Evolutionary conservation across 2,888 invertebrate species (phyloP), one percentile per base, ranked within the genome.

Genomic region (Nemoura dubitans): DNA sequence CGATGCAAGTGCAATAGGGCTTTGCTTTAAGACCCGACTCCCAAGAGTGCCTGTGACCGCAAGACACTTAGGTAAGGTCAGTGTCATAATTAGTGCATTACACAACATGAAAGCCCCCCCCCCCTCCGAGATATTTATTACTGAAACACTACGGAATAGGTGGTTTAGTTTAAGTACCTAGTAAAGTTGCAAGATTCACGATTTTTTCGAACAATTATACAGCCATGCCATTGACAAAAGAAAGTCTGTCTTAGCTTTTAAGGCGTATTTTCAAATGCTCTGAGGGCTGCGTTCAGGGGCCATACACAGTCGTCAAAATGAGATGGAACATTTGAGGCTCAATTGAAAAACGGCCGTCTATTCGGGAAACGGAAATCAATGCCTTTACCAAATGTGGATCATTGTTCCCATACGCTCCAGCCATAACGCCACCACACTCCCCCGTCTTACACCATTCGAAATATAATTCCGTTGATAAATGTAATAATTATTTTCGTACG

Each of bases 1-100:
- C 43, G 28, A 26, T 76, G 86, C 86, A n/a, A 86, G 30, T 81
- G 82, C 82, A 82, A 82, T 27, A 25, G 86, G 86, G 81, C 82
- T 86, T 81, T 82, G 82, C 29, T 26, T 43, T 86, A 86, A 86
- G 86, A 59, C 84, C 86, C 86, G 81, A 21, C 59, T 59, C 59
- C 59, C 59, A 59, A 16, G 59, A 82, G 81, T 82, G 82, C 86
- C 30, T 86, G 29, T 59, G 87, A 87, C 87, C 87, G 42, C 77
- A 84, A 76, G 83, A 86, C 83, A 83, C 77, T 85, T 83, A 77
- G 87, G 86, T 29, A 81, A 87, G 87, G 87, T 87, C 87, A 87
- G 86, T 87, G 76, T 82, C 87, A 83, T 87, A 87, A 87, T 87
- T 87, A 86, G 86, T 87, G 85, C 85, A 85, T 86, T 85, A 85